Conservation (phyloP, 1,140 invertebrate species). For the Calliphora vicina region DNA sequence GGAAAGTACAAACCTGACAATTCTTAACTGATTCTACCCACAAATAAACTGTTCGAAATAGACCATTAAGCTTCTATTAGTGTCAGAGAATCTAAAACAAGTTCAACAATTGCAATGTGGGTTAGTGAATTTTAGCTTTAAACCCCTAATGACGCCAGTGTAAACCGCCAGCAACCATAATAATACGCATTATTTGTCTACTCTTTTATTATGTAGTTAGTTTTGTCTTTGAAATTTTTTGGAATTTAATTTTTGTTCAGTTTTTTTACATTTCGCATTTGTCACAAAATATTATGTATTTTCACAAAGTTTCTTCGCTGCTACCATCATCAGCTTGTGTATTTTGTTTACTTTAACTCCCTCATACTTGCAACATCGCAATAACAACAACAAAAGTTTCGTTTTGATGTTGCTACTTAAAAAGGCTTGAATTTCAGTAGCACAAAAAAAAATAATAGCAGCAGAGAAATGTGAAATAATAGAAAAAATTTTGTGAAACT, state of each 20-base stretch:
- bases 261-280: not conserved
- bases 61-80: too few relatives aligned
- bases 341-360: not conserved
- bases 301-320: not conserved
- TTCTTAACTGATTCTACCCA: too few relatives aligned
- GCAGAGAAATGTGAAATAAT: not conserved
- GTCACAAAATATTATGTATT: not conserved
- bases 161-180: too few relatives aligned
- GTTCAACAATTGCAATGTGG: too few relatives aligned
- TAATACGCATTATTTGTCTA: not conserved
- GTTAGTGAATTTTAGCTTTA: too few relatives aligned
- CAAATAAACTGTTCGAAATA: too few relatives aligned
- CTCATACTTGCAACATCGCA: not conserved
- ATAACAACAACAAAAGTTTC: not conserved
- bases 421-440: not conserved
- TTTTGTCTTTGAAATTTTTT: not conserved
- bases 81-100: too few relatives aligned
- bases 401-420: slow-evolving; percentile 11
- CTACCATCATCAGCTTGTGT: too few relatives aligned
- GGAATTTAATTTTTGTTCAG: not conserved
- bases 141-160: too few relatives aligned
- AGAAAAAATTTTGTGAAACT: not conserved
- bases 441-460: not conserved
- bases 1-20: too few relatives aligned
- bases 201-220: not conserved